Percentiles rank a stretch among this genome's conserved stretches.
These are phyloP conservation scores for Asobara japonica DNA, from an alignment of 1,140 invertebrate species.

Conservation along the genomic window DNA sequence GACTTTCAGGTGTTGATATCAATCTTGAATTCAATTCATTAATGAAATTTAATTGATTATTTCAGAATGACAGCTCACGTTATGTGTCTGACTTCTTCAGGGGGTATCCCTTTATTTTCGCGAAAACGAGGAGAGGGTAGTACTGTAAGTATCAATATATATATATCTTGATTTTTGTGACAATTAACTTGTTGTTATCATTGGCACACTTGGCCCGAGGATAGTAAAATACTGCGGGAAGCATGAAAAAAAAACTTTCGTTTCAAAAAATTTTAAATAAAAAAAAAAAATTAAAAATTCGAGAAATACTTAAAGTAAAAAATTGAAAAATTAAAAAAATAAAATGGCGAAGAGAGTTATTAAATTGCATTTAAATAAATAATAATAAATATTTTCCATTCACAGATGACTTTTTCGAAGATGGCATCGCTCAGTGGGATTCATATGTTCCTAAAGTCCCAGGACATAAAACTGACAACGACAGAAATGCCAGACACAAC, in stretches of 20 bases:
- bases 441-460: constrained; percentile 83
- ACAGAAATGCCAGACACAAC: constrained; percentile 76
- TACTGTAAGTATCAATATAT: constrained; percentile 71
- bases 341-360: no score
- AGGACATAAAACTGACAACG: constrained; percentile 73
- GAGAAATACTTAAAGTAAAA: no score
- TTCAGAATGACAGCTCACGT: constrained; percentile 73
- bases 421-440: constrained; percentile 85
- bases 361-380: no score
- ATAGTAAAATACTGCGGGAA: no score
- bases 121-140: constrained; percentile 75
- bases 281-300: no score
- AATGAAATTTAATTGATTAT: background rate
- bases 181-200: background rate
- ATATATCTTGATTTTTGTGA: no score
- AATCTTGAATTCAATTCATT: background rate
- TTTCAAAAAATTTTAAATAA: no score
- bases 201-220: no score
- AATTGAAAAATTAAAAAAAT: no score
- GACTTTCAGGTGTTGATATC: background rate
- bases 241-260: no score
- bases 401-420: constrained; percentile 79
- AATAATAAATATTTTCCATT: constrained; percentile 45
- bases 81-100: constrained; percentile 75
- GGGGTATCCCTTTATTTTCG: constrained; percentile 78